Base-by-base conservation (phyloP, 1,140 invertebrate species). In the Cepaea nemoralis region DNA sequence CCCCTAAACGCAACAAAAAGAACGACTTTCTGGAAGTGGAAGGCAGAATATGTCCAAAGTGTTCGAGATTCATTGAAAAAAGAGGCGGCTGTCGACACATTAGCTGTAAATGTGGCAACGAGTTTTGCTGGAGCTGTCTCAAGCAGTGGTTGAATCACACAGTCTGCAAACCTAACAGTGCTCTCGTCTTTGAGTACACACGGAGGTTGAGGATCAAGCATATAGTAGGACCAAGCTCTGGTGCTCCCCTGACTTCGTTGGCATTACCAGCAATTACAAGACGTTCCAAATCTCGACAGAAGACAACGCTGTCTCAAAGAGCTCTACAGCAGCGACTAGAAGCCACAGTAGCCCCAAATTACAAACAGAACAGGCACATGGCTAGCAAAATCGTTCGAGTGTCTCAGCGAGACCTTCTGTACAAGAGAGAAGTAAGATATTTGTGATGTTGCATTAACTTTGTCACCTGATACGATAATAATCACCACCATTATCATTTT, bases 61-160 rank as follows among this genome's bases (percentile, higher is more conserved):
- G 83, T 42, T 31, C 33, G 22, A 35, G 19, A 24, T 83, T 83
- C 76, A 78, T 81, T 33, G 74, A 81, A 63, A 83, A 81, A 31
- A 74, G 74, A 14, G 83, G 83, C 19, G 83, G 83, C 3, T 83
- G 83, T 66, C 27, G 31, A 12, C 31, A 66, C 50, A 81, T 83
- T 71, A 33, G n/a, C 16, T 83, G 83, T 37, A 67, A n/a, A 19
- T 83, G 83, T 66, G 79, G 75, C 0, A 33, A 59, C 50, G 10
- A 40, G 22, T 83, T 83, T 59, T 81, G 75, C n/a, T 83, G 83
- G 83, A 31, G 16, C 6, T 83, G 83, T n/a, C 31, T 78, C 24
- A 33, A 31, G 6, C 31, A 42, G 48, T 6, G 27, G 1, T 39
- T 12, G 31, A 48, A 27, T 31, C 74, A 77, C 33, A 12, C 5